Evolutionary conservation across 2,113 vertebrate genomes (phyloP), one percentile per base, ranked within the genome.

Genomic region (Nothobranchius kuhntae): DNA sequence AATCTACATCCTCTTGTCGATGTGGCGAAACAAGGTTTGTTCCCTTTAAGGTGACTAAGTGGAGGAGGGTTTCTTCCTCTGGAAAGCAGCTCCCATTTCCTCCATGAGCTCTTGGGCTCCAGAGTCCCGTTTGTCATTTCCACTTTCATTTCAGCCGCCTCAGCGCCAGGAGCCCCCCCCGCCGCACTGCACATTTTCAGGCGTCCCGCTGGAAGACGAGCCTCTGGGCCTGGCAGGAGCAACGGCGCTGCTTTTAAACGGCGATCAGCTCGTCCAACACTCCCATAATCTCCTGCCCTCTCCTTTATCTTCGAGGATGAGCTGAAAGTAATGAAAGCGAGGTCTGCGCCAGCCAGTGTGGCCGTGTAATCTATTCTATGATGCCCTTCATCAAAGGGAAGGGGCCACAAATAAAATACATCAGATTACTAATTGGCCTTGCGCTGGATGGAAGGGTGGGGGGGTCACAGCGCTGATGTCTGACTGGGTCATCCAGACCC

Each of bases 331-430:
- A 87, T 71, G 76, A 74, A 50, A 65, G 57, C 0, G 50, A 46
- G 57, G 75, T 55, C 45, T n/a, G 63, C 78, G 75, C 74, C 80
- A 72, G 77, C 63, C 51, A 2, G 55, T 71, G 82, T 75, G 47
- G 60, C 73, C 52, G 68, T 66, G 80, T 84, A 84, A 85, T 83
- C 71, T 30, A 35, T 15, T 54, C 65, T 77, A 77, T 84, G 84
- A 82, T 70, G 77, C 65, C 85, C 84, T 89, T 77, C 74, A 47
- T n/a, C 30, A 61, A 61, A 55, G 67, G 72, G 72, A 71, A 69
- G 56, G 53, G 77, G 81, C 87, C 77, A 66, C 72, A 78, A 84
- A 86, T 81, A 82, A 88, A 85, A 83, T 83, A 64, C 50, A 13
- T 45, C 36, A 4, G 58, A 76, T 75, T 69, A 78, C 78, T 82